phyloP scores from a whole-genome alignment of 2,113 vertebrate genomes.

The Bettongia penicillata region DNA sequence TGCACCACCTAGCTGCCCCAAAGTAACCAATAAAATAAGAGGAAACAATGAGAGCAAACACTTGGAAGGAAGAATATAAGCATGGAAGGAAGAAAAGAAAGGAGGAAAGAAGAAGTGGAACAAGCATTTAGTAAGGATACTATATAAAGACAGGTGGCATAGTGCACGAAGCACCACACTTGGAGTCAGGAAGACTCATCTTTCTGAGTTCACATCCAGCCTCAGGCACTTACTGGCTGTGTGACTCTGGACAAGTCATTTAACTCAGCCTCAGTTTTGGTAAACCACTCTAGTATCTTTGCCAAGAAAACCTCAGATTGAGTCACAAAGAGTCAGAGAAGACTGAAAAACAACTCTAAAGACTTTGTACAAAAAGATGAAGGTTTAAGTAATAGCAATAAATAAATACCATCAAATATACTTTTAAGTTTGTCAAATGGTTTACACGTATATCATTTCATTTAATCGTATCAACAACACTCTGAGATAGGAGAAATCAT shows the following conservation, averaged over 20 bases:
- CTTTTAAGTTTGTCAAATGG: not conserved
- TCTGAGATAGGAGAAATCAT: not conserved
- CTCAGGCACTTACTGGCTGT: not conserved
- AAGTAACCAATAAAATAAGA: not conserved
- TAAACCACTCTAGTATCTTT: not conserved
- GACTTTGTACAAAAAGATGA: not conserved
- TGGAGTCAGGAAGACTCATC: not conserved
- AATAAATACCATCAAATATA: not conserved
- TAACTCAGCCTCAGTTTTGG: not conserved
- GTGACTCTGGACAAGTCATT: not conserved
- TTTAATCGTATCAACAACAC: not conserved
- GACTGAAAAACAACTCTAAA: not conserved
- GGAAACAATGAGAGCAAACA: not conserved
- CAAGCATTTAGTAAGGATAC: not conserved
- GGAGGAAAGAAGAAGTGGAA: not conserved
- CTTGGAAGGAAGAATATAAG: not conserved
- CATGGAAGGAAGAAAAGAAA: not conserved
- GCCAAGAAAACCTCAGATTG: not conserved
- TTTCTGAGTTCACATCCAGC: not conserved
- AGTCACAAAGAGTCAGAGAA: not conserved
- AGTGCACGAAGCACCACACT: not conserved
- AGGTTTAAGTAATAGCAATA: not conserved
- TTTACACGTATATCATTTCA: not conserved
- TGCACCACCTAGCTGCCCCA: not conserved
- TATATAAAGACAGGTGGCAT: not conserved